Evolutionary conservation across 37 sponge, comb jelly and placozoan species (phyloP), one percentile per base, ranked within the genome.

Genomic region (Cliona cf. orientalis): DNA sequence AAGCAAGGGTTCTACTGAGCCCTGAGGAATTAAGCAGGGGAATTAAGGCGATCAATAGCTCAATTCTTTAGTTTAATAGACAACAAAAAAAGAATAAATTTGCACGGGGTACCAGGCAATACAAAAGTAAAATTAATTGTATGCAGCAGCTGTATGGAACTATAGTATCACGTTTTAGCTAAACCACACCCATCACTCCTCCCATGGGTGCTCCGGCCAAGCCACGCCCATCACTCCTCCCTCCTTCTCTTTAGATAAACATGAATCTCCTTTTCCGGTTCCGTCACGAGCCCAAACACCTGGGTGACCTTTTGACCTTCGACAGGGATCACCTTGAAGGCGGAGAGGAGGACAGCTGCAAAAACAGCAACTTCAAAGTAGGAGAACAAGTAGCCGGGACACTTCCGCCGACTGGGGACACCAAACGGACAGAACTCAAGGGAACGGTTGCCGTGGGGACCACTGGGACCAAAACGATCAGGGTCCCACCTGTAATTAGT

Each of bases 381-480:
- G 22, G 95, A 75, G 83, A 97, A 97, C 32, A 76, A 64, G 64
- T 94, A 89, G 42, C 97, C 97, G 37, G 97, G 97, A 75, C 97
- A 97, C 62, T 85, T 94, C 6, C 97, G 82, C 1, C 81, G 80
- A 35, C 94, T 89, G 60, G 78, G 84, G 0, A 84, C 74, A 35
- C 97, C 97, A 93, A 96, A 96, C 25, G 97, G 97, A 82, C 82
- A 96, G 31, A 88, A 82, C 26, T 49, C 62, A 0, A 58, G n/a
- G 9, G 73, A 86, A 28, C 80, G 65, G 5, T 38, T 58, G 28
- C 75, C 62, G 28, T 66, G 67, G 7, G 67, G 38, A 43, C 73
- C 73, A 21, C 57, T 34, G 40, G 42, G 37, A 28, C 32, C 64
- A 65, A 93, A 93, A 43, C 89, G 76, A 2, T 87, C 89, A 4